A percentile compares a stretch with the other conserved stretches of the same genome.
Conservation (phyloP, 1,140 invertebrate species). For the Pomacea maculata region DNA sequence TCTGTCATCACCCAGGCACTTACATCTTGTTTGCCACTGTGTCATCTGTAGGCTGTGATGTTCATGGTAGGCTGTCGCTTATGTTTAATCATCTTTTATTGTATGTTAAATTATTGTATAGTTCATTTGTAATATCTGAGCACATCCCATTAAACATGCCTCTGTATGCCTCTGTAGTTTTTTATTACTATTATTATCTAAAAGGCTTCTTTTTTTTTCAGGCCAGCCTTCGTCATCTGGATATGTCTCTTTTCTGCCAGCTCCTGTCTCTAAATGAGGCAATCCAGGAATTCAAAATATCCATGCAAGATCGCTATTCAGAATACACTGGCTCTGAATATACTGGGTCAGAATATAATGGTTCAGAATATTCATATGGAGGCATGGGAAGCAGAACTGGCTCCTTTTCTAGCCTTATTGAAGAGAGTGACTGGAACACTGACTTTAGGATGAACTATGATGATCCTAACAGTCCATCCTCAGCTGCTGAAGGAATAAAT, state of each 20-base stretch:
- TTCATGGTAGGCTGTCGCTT: no score
- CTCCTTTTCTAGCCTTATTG: conserved; percentile 39
- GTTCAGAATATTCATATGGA: conserved; percentile 45
- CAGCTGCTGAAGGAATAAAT: not conserved
- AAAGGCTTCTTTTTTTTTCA: conserved; percentile 55
- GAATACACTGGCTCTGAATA: conserved; percentile 31
- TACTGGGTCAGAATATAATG: conserved; percentile 16
- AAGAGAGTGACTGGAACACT: conserved; percentile 12
- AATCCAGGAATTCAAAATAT: conserved; percentile 84
- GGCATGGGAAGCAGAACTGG: conserved; percentile 34
- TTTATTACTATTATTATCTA: no score
- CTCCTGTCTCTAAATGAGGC: conserved; percentile 88
- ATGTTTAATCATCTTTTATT: no score
- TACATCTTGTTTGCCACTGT: no score
- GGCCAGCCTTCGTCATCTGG: conserved; percentile 84
- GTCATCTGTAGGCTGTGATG: no score
- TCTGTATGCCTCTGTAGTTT: no score
- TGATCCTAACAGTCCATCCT: conserved; percentile 13
- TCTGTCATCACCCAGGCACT: no score
- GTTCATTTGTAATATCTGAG: no score
- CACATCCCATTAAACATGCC: no score
- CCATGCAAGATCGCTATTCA: conserved; percentile 76
- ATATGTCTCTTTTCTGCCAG: conserved; percentile 84
- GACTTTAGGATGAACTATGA: conserved; percentile 9
- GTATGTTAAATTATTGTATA: no score